Percentiles rank a stretch among this genome's conserved stretches.
Evolutionary conservation across 2,113 vertebrate genomes (phyloP).

Genomic region (Noturus placidus): DNA sequence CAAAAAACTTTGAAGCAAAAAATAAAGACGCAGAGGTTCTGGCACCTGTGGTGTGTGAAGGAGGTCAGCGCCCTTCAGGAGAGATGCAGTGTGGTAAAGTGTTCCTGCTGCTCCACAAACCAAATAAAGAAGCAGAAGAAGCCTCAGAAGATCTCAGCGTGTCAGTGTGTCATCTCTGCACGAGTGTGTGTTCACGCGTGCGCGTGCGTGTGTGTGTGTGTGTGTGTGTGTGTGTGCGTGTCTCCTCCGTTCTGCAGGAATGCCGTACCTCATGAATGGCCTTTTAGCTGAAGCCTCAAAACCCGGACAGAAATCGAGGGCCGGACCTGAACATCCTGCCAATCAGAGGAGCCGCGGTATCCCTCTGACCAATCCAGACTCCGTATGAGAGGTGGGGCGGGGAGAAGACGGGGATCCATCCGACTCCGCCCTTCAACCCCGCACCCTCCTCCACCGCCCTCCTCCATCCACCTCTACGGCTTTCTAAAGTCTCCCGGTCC

Average conservation of each 20-base stretch:
- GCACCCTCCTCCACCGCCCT: too few relatives aligned
- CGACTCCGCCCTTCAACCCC: not conserved
- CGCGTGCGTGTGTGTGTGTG: not conserved
- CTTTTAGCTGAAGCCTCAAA: slow-evolving; percentile 18
- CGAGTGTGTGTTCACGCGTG: not conserved
- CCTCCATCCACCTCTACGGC: not conserved
- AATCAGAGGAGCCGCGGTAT: not conserved
- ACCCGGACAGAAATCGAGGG: not conserved
- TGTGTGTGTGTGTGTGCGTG: not conserved
- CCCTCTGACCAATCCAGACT: not conserved
- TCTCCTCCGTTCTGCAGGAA: slow-evolving; percentile 19
- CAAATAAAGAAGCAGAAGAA: not conserved
- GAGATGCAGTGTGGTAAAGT: not conserved
- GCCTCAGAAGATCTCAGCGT: not conserved
- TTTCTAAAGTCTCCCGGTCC: not conserved
- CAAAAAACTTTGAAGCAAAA: not conserved
- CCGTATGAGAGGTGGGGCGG: too few relatives aligned
- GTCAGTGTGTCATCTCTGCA: slow-evolving; percentile 25
- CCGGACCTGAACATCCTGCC: slow-evolving; percentile 2
- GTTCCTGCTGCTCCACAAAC: not conserved
- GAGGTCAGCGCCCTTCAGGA: not conserved
- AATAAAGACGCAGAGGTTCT: not conserved
- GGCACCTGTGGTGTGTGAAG: slow-evolving; percentile 7
- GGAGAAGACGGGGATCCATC: not conserved
- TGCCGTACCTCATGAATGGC: slow-evolving; percentile 22